These are phyloP conservation scores for Cyprinodon tularosa DNA, from an alignment of 2,113 vertebrate genomes.

Conservation along the genomic window DNA sequence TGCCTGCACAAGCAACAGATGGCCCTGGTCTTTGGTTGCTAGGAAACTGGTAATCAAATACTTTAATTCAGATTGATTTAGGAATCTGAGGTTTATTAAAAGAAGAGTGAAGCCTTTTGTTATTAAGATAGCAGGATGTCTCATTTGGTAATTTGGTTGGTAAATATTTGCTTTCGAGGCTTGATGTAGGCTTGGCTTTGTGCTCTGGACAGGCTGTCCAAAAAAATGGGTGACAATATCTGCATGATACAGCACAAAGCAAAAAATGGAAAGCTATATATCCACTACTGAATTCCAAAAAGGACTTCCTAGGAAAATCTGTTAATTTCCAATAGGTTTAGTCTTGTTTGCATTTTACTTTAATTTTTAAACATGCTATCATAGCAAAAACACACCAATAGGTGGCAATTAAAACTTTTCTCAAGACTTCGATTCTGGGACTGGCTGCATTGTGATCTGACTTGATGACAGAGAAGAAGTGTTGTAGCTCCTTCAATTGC, in stretches of 20 bases:
- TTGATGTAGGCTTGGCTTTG: slow-evolving; percentile 39
- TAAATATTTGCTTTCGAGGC: slow-evolving; percentile 51
- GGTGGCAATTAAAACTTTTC: neutral
- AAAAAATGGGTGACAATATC: slow-evolving; percentile 10
- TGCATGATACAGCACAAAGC: slow-evolving; percentile 3
- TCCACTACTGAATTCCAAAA: slow-evolving; percentile 2
- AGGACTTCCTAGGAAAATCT: neutral
- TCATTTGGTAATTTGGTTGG: slow-evolving; percentile 49
- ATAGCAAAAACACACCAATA: neutral
- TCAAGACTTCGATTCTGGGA: no score
- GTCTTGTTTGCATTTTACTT: neutral
- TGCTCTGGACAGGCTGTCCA: slow-evolving; percentile 20
- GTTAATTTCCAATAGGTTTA: neutral
- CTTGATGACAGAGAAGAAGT: no score
- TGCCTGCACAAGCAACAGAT: slow-evolving; percentile 80
- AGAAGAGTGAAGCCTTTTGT: slow-evolving; percentile 66
- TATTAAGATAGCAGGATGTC: slow-evolving; percentile 60
- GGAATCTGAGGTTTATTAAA: slow-evolving; percentile 73
- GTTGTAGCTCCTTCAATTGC: no score
- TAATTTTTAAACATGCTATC: neutral
- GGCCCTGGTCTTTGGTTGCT: slow-evolving; percentile 79
- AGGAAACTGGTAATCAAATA: slow-evolving; percentile 82
- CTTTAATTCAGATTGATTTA: slow-evolving; percentile 78
- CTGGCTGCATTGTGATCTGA: no score
- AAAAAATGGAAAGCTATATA: slow-evolving; percentile 1